phyloP scores from a whole-genome alignment of 2,113 vertebrate species.

The Noturus placidus region DNA sequence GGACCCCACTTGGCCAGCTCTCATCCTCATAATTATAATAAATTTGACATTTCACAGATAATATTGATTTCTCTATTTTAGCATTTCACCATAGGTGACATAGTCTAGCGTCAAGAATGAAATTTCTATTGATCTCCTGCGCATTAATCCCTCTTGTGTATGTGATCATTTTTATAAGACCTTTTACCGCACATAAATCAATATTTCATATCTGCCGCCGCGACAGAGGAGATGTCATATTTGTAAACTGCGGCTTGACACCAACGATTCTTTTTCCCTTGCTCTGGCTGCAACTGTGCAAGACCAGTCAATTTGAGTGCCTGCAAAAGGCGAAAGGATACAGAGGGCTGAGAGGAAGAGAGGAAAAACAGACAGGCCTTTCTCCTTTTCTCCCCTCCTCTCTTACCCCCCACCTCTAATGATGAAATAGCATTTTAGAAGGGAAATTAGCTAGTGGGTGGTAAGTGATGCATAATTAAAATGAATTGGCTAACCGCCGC shows the following conservation, averaged over 20 bases:
- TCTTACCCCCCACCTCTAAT: constrained; percentile 52
- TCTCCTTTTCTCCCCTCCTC: neutral
- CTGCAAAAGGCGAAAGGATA: constrained; percentile 81
- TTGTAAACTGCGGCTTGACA: constrained; percentile 99
- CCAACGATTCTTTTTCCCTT: constrained; percentile 93
- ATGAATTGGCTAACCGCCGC: constrained; percentile 66
- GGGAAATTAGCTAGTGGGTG: constrained; percentile 65
- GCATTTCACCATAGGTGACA: constrained; percentile 99
- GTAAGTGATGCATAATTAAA: constrained; percentile 66
- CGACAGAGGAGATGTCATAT: constrained; percentile 99
- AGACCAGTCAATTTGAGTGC: constrained; percentile 98
- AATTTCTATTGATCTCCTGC: constrained; percentile 99
- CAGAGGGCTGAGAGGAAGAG: constrained; percentile 74
- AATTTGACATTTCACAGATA: constrained; percentile 99
- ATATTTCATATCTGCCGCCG: constrained; percentile 99
- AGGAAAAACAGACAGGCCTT: constrained; percentile 64
- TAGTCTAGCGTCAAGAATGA: constrained; percentile 99
- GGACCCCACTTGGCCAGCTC: constrained; percentile 99
- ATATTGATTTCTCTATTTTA: constrained; percentile 99
- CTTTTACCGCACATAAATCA: constrained; percentile 99
- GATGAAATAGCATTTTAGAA: constrained; percentile 69
- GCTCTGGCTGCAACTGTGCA: constrained; percentile 94
- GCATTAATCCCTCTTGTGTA: constrained; percentile 99
- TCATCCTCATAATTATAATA: constrained; percentile 99
- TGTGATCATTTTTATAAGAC: constrained; percentile 99